Evolutionary conservation across 2,888 invertebrate species (phyloP).

Genomic region (Trissolcus japonicus): DNA sequence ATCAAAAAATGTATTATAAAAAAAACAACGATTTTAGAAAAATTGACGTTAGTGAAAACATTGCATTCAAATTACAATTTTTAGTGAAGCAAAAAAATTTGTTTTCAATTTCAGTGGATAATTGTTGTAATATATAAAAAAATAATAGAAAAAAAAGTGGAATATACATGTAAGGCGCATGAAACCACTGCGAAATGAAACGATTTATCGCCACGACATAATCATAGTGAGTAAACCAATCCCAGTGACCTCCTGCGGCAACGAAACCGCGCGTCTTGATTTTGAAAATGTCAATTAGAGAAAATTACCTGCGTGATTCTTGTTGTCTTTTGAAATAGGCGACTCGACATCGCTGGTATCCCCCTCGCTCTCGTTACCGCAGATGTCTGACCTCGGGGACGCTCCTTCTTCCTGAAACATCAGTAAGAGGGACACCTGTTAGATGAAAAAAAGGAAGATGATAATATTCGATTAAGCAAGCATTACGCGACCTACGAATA

Average conservation of each 20-base stretch:
- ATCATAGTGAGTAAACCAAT: conserved; percentile 20
- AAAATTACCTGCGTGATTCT: conserved; percentile 70
- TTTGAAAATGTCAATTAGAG: conserved; percentile 46
- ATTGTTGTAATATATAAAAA: not conserved
- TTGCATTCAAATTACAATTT: not conserved
- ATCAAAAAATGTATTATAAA: not conserved
- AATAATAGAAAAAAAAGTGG: not conserved
- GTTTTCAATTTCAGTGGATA: not conserved
- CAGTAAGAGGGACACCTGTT: conserved; percentile 56
- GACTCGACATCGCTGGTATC: conserved; percentile 74
- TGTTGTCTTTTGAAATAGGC: conserved; percentile 70
- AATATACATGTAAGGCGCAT: conserved; percentile 4
- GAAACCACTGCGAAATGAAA: conserved; percentile 16
- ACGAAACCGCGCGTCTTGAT: conserved; percentile 34
- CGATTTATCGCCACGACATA: conserved; percentile 13
- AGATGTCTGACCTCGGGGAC: conserved; percentile 73
- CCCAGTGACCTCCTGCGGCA: conserved; percentile 10
- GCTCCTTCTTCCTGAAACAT: conserved; percentile 71
- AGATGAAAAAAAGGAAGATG: conserved; percentile 54
- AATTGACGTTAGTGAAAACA: not conserved
- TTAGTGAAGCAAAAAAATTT: not conserved
- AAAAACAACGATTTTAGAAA: not conserved
- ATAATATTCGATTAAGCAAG: conserved; percentile 54
- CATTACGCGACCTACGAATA: conserved; percentile 31
- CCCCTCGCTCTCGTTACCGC: conserved; percentile 73